Evolutionary conservation across 2,888 invertebrate genomes (phyloP).

Genomic region (Homarus gammarus): DNA sequence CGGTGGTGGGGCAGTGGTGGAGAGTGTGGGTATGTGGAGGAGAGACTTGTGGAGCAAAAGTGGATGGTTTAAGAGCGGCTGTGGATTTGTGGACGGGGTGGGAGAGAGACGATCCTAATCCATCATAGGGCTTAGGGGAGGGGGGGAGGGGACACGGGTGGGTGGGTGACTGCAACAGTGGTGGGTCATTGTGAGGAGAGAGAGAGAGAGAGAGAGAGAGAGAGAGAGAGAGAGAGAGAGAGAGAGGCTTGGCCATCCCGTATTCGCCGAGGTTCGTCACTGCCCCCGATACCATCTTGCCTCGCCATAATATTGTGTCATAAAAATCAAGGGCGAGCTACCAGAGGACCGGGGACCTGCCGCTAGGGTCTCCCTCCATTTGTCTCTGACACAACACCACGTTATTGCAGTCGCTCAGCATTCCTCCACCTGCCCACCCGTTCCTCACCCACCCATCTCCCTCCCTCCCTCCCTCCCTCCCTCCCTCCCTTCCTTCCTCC

Average conservation of each 20-base stretch:
- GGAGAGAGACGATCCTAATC: too few species aligned
- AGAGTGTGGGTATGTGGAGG: background rate
- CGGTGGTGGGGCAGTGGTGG: too few species aligned
- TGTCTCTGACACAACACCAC: conserved; percentile 2
- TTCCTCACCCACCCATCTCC: background rate
- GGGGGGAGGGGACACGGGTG: background rate
- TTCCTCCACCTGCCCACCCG: background rate
- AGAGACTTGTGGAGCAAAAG: too few species aligned
- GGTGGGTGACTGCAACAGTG: background rate
- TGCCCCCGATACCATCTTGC: conserved; percentile 37
- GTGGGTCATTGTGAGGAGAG: too few species aligned
- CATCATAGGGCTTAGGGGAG: background rate
- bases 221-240: too few species aligned
- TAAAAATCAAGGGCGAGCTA: conserved; percentile 43
- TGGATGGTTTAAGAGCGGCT: too few species aligned
- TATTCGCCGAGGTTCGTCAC: conserved; percentile 20
- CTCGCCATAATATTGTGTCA: conserved; percentile 37
- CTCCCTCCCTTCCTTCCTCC: background rate
- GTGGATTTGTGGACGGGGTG: background rate
- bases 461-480: background rate
- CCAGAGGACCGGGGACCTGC: background rate
- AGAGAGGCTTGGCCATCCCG: conserved; percentile 2
- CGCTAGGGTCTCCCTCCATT: conserved; percentile 5
- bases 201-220: too few species aligned
- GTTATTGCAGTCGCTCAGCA: conserved; percentile 16